phyloP scores from a whole-genome alignment of 2,888 invertebrate genomes.

The Troilus luridus region DNA sequence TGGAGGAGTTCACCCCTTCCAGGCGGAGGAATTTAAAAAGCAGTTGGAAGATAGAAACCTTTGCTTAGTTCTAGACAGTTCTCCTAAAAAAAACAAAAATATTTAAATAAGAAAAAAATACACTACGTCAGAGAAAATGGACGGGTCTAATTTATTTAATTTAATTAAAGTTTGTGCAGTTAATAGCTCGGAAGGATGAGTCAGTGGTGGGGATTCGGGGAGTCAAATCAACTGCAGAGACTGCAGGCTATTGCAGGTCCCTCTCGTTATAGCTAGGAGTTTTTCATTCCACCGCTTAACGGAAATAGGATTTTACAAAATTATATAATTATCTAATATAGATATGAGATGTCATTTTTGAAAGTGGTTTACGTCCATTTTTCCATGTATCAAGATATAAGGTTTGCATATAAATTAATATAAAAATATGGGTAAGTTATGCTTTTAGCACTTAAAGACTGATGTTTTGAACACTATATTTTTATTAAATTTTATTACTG shows the following conservation, averaged over 20 bases:
- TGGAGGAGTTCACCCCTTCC: slow-evolving; percentile 16
- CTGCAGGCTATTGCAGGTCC: not conserved
- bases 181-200: not conserved
- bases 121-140: not conserved
- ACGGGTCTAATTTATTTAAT: not conserved
- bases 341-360: too few species aligned
- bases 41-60: slow-evolving; percentile 39
- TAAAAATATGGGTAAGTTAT: too few species aligned
- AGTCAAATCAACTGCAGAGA: not conserved
- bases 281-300: not conserved
- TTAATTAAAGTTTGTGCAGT: slow-evolving; percentile 23
- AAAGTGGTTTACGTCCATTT: too few species aligned
- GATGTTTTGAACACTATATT: too few species aligned
- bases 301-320: not conserved
- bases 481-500: too few species aligned
- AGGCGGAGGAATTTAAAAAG: slow-evolving; percentile 32
- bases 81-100: not conserved
- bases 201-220: not conserved
- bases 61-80: slow-evolving; percentile 22
- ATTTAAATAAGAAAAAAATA: not conserved
- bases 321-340: too few species aligned
- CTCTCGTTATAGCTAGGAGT: not conserved
- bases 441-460: too few species aligned
- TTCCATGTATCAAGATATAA: too few species aligned
- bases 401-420: too few species aligned